These are phyloP conservation scores for Bucorvus abyssinicus DNA, from an alignment of 2,797 vertebrate genomes.

Conservation along the genomic window DNA sequence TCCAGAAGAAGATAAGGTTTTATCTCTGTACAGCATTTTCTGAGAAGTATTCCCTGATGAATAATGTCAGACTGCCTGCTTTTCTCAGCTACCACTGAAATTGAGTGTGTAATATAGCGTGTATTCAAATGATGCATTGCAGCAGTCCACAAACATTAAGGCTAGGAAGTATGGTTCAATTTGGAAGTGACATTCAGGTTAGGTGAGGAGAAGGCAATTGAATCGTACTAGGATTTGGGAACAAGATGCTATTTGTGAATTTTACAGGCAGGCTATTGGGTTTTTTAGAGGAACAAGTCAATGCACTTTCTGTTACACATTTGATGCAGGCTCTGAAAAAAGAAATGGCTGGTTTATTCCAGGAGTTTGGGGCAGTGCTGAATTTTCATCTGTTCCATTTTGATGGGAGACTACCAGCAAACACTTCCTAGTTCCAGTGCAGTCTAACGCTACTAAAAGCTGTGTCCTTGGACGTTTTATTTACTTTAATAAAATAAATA, in stretches of 20 bases:
- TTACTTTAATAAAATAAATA: background rate
- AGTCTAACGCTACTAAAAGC: background rate
- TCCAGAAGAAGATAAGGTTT: background rate
- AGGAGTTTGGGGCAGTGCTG: background rate
- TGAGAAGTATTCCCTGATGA: background rate
- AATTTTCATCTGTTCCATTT: background rate
- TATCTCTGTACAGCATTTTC: background rate
- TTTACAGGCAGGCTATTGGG: background rate
- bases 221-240: background rate
- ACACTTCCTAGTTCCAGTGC: background rate
- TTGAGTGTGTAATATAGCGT: background rate
- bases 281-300: background rate
- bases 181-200: background rate
- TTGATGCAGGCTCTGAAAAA: background rate
- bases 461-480: background rate
- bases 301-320: background rate
- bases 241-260: background rate
- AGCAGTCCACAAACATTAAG: slow-evolving; percentile 23
- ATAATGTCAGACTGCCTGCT: background rate
- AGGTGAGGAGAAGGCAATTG: slow-evolving; percentile 7
- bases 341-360: background rate
- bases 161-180: background rate
- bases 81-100: slow-evolving; percentile 35
- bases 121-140: background rate
- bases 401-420: background rate